Conservation (phyloP, 2,113 vertebrate species). For the Catharus bicknelli region DNA sequence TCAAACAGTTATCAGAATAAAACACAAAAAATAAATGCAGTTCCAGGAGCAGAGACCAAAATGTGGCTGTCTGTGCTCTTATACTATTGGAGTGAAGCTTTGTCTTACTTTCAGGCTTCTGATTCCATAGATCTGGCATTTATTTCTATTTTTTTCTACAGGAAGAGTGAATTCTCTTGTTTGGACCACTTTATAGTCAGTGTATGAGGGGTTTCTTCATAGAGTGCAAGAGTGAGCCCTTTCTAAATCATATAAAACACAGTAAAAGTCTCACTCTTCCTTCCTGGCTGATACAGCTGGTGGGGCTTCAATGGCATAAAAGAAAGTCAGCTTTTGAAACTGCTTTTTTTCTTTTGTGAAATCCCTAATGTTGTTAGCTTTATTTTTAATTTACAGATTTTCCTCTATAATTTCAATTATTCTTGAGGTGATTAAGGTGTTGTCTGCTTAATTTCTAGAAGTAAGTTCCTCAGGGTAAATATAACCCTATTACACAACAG, state of each 20-base stretch:
- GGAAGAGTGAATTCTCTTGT: background rate
- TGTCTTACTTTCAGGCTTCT: background rate
- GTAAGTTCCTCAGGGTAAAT: background rate
- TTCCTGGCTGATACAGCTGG: background rate
- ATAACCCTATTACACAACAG: background rate
- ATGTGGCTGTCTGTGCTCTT: accelerated
- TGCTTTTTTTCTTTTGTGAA: background rate
- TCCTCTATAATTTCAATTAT: background rate
- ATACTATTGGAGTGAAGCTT: background rate
- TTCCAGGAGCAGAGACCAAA: background rate
- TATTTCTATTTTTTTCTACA: background rate
- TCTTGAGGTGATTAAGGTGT: background rate
- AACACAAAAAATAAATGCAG: background rate
- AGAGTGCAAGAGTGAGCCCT: background rate
- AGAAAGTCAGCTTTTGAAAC: background rate
- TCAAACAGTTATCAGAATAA: background rate
- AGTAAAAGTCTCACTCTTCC: background rate
- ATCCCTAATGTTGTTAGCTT: background rate
- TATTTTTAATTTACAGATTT: background rate
- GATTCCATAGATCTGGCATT: background rate
- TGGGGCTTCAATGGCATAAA: background rate
- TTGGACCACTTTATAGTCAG: background rate
- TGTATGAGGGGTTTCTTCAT: background rate
- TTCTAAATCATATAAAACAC: background rate
- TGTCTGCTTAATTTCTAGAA: background rate